Evolutionary conservation across 2,797 vertebrate species (phyloP), one percentile per base, ranked within the genome.

Genomic region (Odontamblyopus rebecca): DNA sequence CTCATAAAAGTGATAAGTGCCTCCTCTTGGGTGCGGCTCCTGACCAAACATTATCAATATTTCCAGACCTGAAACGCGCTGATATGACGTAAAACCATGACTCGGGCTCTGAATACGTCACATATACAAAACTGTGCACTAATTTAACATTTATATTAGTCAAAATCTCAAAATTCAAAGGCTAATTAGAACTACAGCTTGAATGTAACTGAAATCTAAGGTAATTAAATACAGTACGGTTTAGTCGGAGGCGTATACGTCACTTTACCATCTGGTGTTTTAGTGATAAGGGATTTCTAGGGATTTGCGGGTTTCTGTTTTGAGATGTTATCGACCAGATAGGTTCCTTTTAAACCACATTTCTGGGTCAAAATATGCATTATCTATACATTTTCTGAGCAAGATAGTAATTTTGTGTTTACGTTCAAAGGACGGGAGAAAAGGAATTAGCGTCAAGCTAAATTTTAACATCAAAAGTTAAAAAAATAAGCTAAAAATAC

Each of bases 1-100:
- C 26, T 27, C n/a, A 26, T 8, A 26, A 11, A 57, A 57, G 6
- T 23, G 54, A 26, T 74, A 48, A 48, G 44, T 48, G 0, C 72
- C 72, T 84, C 71, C 72, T 74, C 4, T 62, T 67, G 82, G 91
- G 92, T 74, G 91, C 23, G 89, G 84, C 86, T 67, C 75, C 81
- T 70, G 72, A 72, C 75, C 70, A 72, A 78, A 16, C 71, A 82
- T 92, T 93, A 95, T 95, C 94, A 88, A 48, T 18, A 0, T 54
- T 59, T 72, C 74, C 90, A 91, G 88, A 71, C 78, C 13, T 81
- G 84, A 29, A 77, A 67, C 63, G 68, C 63, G 68, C 78, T 69
- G 35, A 44, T 60, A 72, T 69, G 66, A 85, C 70, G 61, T 63
- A 86, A 81, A 79, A 84, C 87, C 89, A 23, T 23, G 76, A 68